Percentiles rank a stretch among this genome's conserved stretches.
These are phyloP conservation scores for Asarcornis scutulata DNA, from an alignment of 2,113 vertebrate species.

Conservation along the genomic window DNA sequence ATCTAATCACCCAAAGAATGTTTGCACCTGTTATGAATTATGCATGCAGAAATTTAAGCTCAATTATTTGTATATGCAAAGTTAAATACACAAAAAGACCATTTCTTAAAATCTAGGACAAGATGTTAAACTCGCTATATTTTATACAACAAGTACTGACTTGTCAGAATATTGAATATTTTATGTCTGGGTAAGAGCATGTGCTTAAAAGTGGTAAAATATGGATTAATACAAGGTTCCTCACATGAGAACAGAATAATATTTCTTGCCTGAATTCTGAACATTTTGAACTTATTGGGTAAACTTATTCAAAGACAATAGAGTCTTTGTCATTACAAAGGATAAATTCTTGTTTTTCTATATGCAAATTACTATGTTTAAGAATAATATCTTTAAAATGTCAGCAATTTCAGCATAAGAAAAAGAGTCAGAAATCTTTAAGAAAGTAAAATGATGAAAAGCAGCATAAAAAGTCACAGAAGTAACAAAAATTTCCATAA, in stretches of 20 bases:
- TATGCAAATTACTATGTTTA: background rate
- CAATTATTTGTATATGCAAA: constrained; percentile 51
- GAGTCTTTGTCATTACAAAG: background rate
- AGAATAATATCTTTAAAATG: background rate
- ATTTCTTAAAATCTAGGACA: constrained; percentile 48
- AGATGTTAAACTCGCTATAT: constrained; percentile 30
- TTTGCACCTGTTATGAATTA: constrained; percentile 58
- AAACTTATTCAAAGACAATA: background rate
- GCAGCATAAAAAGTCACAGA: background rate
- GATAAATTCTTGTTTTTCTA: background rate
- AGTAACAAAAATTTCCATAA: background rate
- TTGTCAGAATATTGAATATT: constrained; percentile 40
- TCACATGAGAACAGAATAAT: background rate
- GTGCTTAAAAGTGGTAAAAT: constrained; percentile 15
- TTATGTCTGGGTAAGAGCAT: background rate
- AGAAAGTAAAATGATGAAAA: background rate
- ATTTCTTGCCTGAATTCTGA: background rate
- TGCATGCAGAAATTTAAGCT: constrained; percentile 13
- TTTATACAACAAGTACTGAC: constrained; percentile 19
- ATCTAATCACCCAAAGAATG: constrained; percentile 49
- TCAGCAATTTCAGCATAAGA: background rate
- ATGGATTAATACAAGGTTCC: background rate
- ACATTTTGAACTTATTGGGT: background rate
- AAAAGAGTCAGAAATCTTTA: background rate
- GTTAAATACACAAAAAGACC: constrained; percentile 14